Evolutionary conservation across 2,113 vertebrate species (phyloP).

Genomic region (Oryzias curvinotus): DNA sequence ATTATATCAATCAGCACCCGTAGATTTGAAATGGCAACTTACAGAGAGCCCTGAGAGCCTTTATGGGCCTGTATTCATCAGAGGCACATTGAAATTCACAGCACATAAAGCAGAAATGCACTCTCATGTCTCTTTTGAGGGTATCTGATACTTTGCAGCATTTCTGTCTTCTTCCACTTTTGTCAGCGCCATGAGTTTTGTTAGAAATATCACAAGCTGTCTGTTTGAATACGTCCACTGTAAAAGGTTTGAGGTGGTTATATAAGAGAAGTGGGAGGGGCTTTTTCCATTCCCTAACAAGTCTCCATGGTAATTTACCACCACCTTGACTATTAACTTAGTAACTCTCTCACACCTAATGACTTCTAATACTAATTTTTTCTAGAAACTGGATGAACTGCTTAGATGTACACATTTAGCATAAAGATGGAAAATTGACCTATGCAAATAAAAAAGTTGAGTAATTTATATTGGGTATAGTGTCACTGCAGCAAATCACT

Average conservation of each 20-base stretch:
- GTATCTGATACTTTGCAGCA: constrained; percentile 9
- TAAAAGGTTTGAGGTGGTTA: constrained; percentile 5
- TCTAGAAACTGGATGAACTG: constrained; percentile 4
- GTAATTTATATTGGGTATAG: too few species aligned
- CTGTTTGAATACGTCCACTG: not conserved
- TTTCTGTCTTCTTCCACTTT: constrained; percentile 2
- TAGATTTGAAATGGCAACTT: constrained; percentile 44
- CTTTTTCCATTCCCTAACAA: not conserved
- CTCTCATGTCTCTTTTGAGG: constrained; percentile 22
- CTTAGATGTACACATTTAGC: not conserved
- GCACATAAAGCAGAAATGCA: constrained; percentile 37
- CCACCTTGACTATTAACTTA: constrained; percentile 14
- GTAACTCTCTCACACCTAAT: constrained; percentile 2
- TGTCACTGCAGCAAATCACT: too few species aligned
- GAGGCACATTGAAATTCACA: constrained; percentile 54
- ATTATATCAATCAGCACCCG: constrained; percentile 63
- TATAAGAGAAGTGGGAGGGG: not conserved
- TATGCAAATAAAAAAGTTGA: too few species aligned
- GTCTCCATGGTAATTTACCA: constrained; percentile 15
- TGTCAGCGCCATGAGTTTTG: not conserved
- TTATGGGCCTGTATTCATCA: constrained; percentile 41
- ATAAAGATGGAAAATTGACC: not conserved
- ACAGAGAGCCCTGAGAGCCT: constrained; percentile 43
- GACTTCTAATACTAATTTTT: constrained; percentile 8
- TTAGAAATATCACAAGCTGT: constrained; percentile 7